A percentile compares a stretch with the other conserved stretches of the same genome.
These are phyloP conservation scores for Teleopsis dalmanni DNA, from an alignment of 1,140 invertebrate species.

Conservation along the genomic window DNA sequence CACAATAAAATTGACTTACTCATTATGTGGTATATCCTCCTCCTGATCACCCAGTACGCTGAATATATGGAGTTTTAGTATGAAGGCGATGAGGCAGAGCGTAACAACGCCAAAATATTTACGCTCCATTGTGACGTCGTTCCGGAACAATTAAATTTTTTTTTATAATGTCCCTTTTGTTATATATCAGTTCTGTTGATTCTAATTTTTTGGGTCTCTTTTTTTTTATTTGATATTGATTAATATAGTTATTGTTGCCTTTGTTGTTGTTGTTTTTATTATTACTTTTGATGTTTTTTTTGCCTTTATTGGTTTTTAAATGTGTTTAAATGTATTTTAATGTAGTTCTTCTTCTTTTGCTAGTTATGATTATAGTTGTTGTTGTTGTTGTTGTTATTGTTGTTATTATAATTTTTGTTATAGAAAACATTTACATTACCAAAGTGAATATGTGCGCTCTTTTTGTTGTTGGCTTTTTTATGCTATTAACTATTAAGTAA, in stretches of 20 bases:
- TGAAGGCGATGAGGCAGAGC: conserved; percentile 30
- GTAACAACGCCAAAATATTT: conserved; percentile 33
- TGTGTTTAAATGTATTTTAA: not conserved
- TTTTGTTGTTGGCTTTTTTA: not conserved
- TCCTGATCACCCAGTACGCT: conserved; percentile 57
- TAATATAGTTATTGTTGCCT: not conserved
- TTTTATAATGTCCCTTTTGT: not conserved
- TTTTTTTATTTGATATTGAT: not conserved
- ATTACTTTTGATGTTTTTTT: conserved; percentile 8
- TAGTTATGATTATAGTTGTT: not conserved
- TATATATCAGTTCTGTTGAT: not conserved
- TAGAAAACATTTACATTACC: no score
- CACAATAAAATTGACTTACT: conserved; percentile 56
- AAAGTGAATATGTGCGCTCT: no score
- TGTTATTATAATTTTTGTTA: not conserved
- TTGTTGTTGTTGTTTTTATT: not conserved
- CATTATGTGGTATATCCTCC: conserved; percentile 75
- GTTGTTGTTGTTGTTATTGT: not conserved
- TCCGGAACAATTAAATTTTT: not conserved
- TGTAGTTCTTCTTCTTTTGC: not conserved
- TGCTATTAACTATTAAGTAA: conserved; percentile 3
- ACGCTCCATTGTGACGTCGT: conserved; percentile 23
- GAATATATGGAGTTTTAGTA: conserved; percentile 35
- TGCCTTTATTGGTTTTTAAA: not conserved
- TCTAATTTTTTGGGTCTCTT: not conserved